These are phyloP conservation scores for Drosophila asahinai DNA, from an alignment of 1,140 invertebrate species.

Conservation along the genomic window DNA sequence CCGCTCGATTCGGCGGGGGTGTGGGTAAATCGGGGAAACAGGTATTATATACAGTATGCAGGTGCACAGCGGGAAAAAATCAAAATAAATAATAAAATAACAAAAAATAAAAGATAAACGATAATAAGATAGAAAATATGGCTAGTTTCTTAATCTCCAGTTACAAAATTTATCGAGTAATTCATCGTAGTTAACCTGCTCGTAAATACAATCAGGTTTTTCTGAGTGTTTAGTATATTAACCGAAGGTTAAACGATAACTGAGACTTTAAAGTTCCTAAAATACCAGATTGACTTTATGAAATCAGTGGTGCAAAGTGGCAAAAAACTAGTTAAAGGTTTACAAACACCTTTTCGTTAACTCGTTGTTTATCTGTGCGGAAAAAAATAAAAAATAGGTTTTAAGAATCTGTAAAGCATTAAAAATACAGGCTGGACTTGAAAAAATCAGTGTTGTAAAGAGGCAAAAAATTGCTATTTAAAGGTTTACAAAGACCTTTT, in stretches of 20 bases:
- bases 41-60: neutral
- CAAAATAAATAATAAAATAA: no score
- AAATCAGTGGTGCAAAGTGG: no score
- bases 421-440: neutral
- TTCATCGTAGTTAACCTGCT: neutral
- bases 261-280: neutral
- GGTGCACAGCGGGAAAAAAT: constrained; percentile 5
- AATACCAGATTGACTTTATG: no score
- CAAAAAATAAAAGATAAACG: no score
- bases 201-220: neutral
- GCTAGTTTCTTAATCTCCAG: neutral
- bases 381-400: no score
- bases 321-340: no score
- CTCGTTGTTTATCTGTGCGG: no score
- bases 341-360: no score
- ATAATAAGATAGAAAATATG: neutral
- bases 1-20: neutral
- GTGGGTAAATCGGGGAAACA: constrained; percentile 5
- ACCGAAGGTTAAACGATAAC: neutral
- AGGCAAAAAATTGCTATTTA: neutral
- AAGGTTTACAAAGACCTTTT: neutral
- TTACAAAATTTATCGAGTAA: no score
- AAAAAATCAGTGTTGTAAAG: neutral
- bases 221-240: neutral
- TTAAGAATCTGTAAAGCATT: no score